A percentile compares a stretch with the other conserved stretches of the same genome.
phyloP scores from a whole-genome alignment of 1,140 invertebrate species.

The Drosophila simulans region DNA sequence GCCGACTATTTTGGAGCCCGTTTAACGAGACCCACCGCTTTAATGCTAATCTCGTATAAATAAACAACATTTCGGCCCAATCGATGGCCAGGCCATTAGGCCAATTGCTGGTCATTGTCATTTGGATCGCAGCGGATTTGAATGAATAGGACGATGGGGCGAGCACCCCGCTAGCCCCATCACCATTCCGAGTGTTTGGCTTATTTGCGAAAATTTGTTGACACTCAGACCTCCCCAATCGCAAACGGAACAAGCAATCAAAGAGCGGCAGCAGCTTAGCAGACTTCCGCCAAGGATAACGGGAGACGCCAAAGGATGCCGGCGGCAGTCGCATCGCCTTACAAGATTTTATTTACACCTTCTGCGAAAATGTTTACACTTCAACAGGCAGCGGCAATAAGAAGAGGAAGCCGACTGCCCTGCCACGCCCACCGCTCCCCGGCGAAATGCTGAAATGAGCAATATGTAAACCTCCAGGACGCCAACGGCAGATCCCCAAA shows the following conservation, averaged over 20 bases:
- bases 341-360: slow-evolving; percentile 83
- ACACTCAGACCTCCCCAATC: slow-evolving; percentile 42
- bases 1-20: slow-evolving; percentile 36
- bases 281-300: slow-evolving; percentile 51
- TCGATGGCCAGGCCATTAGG: slow-evolving; percentile 29
- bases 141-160: background rate
- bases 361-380: slow-evolving; percentile 81
- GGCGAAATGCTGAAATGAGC: slow-evolving; percentile 62
- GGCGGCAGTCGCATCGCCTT: slow-evolving; percentile 45
- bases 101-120: slow-evolving; percentile 33
- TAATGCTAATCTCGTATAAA: slow-evolving; percentile 47
- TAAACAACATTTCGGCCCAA: slow-evolving; percentile 47
- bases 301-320: slow-evolving; percentile 19
- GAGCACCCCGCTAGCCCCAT: background rate
- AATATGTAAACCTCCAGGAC: slow-evolving; percentile 74
- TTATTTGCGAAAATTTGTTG: slow-evolving; percentile 67
- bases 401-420: slow-evolving; percentile 4
- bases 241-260: slow-evolving; percentile 69
- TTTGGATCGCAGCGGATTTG: slow-evolving; percentile 13
- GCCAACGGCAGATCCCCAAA: slow-evolving; percentile 67
- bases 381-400: slow-evolving; percentile 68
- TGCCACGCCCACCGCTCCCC: slow-evolving; percentile 8
- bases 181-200: slow-evolving; percentile 19
- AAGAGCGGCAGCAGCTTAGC: slow-evolving; percentile 46
- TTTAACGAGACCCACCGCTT: slow-evolving; percentile 43